phyloP scores from a whole-genome alignment of 2,113 vertebrate genomes.

The Prochilodus magdalenae region DNA sequence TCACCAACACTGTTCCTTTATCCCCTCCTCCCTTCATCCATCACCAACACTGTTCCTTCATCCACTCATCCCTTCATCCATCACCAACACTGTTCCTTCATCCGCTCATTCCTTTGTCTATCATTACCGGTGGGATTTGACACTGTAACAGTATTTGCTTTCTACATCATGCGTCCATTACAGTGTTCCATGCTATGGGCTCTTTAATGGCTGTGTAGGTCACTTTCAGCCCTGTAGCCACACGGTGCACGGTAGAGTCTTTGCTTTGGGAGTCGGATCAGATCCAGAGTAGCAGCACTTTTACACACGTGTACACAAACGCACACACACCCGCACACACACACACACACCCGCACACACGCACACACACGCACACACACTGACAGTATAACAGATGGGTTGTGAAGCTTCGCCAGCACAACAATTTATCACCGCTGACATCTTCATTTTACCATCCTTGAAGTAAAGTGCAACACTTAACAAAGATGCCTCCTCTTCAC shows the following conservation, averaged over 20 bases:
- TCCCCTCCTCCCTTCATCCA: too few relatives aligned
- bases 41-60: too few relatives aligned
- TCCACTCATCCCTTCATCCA: too few relatives aligned
- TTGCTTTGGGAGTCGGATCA: slow-evolving; percentile 30
- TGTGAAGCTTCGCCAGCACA: background rate
- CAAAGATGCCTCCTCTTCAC: background rate
- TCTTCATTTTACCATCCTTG: slow-evolving; percentile 36
- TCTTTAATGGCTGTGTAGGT: background rate
- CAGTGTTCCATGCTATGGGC: too few relatives aligned
- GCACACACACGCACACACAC: slow-evolving; percentile 15
- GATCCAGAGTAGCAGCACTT: slow-evolving; percentile 61
- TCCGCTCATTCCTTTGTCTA: too few relatives aligned
- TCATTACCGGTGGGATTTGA: too few relatives aligned
- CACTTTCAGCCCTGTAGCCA: background rate
- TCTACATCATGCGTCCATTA: too few relatives aligned
- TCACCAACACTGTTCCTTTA: too few relatives aligned
- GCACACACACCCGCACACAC: slow-evolving; percentile 16
- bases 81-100: too few relatives aligned
- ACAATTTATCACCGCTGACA: slow-evolving; percentile 38
- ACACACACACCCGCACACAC: slow-evolving; percentile 20
- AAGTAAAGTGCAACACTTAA: slow-evolving; percentile 18
- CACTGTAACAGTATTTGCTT: too few relatives aligned
- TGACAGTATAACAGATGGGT: slow-evolving; percentile 26
- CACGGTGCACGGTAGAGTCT: slow-evolving; percentile 38
- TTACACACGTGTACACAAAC: slow-evolving; percentile 2